These are phyloP conservation scores for Drosophila anomelani DNA, from an alignment of 2,888 invertebrate species.

Conservation along the genomic window DNA sequence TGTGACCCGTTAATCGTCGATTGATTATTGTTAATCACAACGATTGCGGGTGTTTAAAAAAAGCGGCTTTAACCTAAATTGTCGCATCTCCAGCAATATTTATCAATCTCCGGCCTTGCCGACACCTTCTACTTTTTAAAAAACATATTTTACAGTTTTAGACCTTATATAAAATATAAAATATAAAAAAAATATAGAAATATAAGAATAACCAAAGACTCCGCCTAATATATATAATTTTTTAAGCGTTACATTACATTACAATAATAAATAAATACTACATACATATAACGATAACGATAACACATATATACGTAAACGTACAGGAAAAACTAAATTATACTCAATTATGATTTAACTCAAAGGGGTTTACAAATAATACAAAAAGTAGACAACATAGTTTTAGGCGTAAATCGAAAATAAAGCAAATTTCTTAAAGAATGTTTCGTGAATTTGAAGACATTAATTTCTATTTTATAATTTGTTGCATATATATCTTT, in stretches of 20 bases:
- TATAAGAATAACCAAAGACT: slow-evolving; percentile 69
- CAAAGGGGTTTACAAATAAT: slow-evolving; percentile 7
- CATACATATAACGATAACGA: slow-evolving; percentile 16
- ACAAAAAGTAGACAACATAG: slow-evolving; percentile 4
- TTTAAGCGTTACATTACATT: slow-evolving; percentile 44
- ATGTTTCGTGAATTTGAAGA: not conserved
- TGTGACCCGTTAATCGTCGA: slow-evolving; percentile 1
- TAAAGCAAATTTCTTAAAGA: slow-evolving; percentile 9
- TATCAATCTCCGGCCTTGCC: slow-evolving; percentile 67
- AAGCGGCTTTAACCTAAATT: slow-evolving; percentile 12
- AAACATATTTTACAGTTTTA: slow-evolving; percentile 36
- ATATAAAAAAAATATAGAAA: slow-evolving; percentile 42
- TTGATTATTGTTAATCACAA: slow-evolving; percentile 5
- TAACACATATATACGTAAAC: slow-evolving; percentile 32
- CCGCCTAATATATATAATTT: slow-evolving; percentile 62
- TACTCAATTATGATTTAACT: slow-evolving; percentile 18
- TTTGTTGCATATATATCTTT: not conserved
- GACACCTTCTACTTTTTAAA: slow-evolving; percentile 48
- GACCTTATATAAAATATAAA: slow-evolving; percentile 49
- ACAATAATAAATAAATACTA: slow-evolving; percentile 6
- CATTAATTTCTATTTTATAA: not conserved
- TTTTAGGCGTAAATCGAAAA: slow-evolving; percentile 9
- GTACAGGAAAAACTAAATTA: slow-evolving; percentile 12
- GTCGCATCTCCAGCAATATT: slow-evolving; percentile 49
- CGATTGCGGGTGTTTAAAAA: slow-evolving; percentile 15